Evolutionary conservation across 2,888 invertebrate species (phyloP).

Genomic region (Julus scandinavius): DNA sequence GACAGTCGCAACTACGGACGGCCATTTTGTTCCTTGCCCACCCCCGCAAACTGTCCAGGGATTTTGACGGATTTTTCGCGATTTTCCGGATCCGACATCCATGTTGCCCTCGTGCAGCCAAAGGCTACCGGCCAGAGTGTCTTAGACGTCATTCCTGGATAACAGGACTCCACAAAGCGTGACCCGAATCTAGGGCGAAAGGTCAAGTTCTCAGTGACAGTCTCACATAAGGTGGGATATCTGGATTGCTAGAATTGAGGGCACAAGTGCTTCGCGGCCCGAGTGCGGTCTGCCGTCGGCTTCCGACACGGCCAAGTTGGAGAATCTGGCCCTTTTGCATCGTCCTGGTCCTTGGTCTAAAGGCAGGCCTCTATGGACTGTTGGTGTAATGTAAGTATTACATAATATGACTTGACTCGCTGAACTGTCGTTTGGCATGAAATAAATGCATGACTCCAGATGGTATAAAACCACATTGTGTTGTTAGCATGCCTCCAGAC

Average conservation of each 20-base stretch:
- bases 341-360: slow-evolving; percentile 42
- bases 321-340: slow-evolving; percentile 24
- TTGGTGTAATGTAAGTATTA: slow-evolving; percentile 43
- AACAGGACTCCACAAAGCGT: background rate
- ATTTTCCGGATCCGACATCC: background rate
- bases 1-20: background rate
- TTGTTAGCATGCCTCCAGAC: no score
- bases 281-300: background rate
- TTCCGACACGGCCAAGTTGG: slow-evolving; percentile 28
- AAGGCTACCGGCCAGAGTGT: background rate
- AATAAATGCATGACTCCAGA: no score
- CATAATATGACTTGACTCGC: background rate
- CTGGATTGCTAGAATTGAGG: background rate
- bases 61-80: background rate
- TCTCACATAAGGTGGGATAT: background rate
- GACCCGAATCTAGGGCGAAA: background rate
- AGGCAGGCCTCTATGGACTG: slow-evolving; percentile 37
- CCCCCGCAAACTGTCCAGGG: background rate
- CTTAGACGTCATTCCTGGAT: background rate
- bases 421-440: background rate
- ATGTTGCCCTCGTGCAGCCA: background rate
- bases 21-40: background rate
- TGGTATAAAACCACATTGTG: no score
- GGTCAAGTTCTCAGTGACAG: background rate
- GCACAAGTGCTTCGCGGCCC: background rate